A percentile compares a stretch with the other conserved stretches of the same genome.
phyloP scores from a whole-genome alignment of 2,113 vertebrate genomes.

The Oceanites oceanicus region DNA sequence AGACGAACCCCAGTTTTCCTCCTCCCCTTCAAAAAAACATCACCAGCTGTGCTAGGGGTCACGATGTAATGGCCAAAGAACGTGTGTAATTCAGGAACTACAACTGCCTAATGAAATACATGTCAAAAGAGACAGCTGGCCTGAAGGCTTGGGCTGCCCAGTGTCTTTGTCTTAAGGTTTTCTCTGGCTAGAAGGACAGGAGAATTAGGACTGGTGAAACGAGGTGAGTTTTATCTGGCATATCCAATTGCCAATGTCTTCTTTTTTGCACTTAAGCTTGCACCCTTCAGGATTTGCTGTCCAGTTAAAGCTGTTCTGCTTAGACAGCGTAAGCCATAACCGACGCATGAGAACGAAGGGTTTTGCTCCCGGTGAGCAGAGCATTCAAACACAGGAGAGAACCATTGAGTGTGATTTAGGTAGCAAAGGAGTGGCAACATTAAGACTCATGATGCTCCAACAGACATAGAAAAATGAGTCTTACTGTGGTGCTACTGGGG shows the following conservation, averaged over 20 bases:
- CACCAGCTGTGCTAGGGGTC: slow-evolving; percentile 41
- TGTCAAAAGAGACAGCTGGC: slow-evolving; percentile 63
- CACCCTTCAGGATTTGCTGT: not conserved
- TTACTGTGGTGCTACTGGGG: not conserved
- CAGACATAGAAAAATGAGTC: not conserved
- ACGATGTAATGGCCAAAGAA: slow-evolving; percentile 16
- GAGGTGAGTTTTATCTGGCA: not conserved
- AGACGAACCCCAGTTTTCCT: not conserved
- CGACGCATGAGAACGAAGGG: accelerated
- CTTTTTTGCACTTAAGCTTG: not conserved
- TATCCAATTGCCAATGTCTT: not conserved
- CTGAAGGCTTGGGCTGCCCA: slow-evolving; percentile 12
- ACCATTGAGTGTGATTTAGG: not conserved
- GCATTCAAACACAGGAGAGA: not conserved
- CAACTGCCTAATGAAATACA: slow-evolving; percentile 51
- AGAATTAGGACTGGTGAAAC: not conserved
- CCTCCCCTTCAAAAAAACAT: not conserved
- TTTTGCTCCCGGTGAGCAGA: not conserved
- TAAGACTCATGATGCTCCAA: not conserved
- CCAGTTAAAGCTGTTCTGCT: not conserved
- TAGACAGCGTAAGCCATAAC: not conserved
- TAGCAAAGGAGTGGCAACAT: not conserved
- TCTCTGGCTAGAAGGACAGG: not conserved
- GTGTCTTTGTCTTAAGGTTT: slow-evolving; percentile 43
- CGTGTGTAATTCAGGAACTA: slow-evolving; percentile 20